Percentiles rank a stretch among this genome's conserved stretches.
phyloP scores from a whole-genome alignment of 2,113 vertebrate genomes.

The Campylomormyrus numenius region DNA sequence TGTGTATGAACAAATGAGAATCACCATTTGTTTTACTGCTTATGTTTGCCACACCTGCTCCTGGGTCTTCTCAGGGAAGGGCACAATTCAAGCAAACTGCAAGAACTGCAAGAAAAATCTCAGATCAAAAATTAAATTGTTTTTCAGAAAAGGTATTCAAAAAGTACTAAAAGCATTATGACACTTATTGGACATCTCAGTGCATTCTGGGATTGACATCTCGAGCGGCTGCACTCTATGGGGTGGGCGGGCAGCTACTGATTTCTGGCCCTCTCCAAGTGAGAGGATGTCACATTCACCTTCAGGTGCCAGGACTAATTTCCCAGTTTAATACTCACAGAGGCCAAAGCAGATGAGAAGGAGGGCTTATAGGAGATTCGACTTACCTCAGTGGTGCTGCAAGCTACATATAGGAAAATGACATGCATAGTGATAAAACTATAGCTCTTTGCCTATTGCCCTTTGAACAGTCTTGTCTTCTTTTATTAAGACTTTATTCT shows the following conservation, averaged over 20 bases:
- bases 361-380: not conserved
- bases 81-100: constrained; percentile 48
- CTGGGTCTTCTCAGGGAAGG: constrained; percentile 6
- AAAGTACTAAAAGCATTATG: constrained; percentile 43
- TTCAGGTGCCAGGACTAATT: constrained; percentile 24
- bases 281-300: not conserved
- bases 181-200: constrained; percentile 57
- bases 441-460: constrained; percentile 21
- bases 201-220: constrained; percentile 50
- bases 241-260: not conserved
- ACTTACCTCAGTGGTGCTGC: not conserved
- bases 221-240: constrained; percentile 15
- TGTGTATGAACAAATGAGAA: not conserved
- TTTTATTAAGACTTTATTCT: constrained; percentile 40
- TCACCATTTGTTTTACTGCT: not conserved
- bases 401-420: not conserved
- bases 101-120: constrained; percentile 63
- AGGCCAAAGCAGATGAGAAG: constrained; percentile 22
- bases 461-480: constrained; percentile 36
- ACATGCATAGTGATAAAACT: constrained; percentile 23
- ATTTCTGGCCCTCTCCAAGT: constrained; percentile 13
- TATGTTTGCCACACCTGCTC: not conserved
- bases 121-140: constrained; percentile 56
- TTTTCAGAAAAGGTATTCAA: constrained; percentile 42
- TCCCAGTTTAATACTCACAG: constrained; percentile 22